phyloP scores from a whole-genome alignment of 2,113 vertebrate species.

The Gymnocephalus cernua region DNA sequence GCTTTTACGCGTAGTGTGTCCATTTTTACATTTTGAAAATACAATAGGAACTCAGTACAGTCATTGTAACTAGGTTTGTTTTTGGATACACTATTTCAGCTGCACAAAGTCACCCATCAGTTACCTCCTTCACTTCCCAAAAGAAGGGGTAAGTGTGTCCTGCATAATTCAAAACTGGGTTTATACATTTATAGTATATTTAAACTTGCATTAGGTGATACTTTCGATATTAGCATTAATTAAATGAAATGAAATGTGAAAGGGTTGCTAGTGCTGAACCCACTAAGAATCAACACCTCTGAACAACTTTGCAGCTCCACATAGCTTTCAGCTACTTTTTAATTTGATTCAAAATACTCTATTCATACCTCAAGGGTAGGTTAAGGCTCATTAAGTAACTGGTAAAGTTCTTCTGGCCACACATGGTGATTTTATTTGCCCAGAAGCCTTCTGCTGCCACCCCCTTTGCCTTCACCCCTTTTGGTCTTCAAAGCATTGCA shows the following conservation, averaged over 20 bases:
- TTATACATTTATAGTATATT: background rate
- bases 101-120: background rate
- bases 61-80: background rate
- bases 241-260: background rate
- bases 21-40: background rate
- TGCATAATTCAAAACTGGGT: background rate
- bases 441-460: background rate
- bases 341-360: background rate
- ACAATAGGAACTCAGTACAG: background rate
- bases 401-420: background rate
- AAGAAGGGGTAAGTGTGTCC: background rate
- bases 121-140: background rate
- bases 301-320: background rate
- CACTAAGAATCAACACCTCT: background rate
- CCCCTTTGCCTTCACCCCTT: no score
- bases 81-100: background rate
- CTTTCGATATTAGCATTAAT: background rate
- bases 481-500: background rate
- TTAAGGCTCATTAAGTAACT: conserved; percentile 28
- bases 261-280: background rate
- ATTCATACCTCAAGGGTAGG: background rate
- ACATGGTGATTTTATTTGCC: conserved; percentile 10
- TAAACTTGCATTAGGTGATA: background rate
- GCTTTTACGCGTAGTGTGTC: background rate
- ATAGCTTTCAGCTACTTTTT: conserved; percentile 1